A percentile compares a stretch with the other conserved stretches of the same genome.
These are phyloP conservation scores for Loxodonta africana DNA, from an alignment of 2,113 vertebrate species.

Conservation along the genomic window DNA sequence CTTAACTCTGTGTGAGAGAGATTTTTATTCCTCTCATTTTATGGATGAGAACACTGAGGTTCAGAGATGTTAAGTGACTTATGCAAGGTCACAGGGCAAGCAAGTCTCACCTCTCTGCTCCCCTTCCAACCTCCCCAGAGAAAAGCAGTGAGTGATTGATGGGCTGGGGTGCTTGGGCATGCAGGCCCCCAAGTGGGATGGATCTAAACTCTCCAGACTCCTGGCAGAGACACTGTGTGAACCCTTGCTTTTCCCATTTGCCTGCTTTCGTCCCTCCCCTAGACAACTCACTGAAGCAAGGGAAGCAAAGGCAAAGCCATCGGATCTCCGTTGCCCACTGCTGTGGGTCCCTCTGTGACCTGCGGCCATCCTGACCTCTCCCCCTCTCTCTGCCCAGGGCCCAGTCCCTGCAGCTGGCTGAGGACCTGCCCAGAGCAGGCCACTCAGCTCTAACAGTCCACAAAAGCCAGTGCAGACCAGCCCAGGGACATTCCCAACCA, in stretches of 20 bases:
- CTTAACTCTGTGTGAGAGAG: neutral
- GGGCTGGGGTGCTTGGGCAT: neutral
- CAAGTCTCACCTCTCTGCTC: conserved; percentile 31
- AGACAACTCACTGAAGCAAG: neutral
- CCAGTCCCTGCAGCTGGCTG: neutral
- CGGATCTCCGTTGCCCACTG: neutral
- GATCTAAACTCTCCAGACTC: neutral
- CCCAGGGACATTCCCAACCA: conserved; percentile 49
- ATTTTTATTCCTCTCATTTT: neutral
- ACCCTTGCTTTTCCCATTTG: conserved; percentile 18
- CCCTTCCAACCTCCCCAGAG: neutral
- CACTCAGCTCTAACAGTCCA: neutral
- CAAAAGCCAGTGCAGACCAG: conserved; percentile 43
- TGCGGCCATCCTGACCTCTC: neutral
- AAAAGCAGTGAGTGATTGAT: neutral
- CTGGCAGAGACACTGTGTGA: neutral
- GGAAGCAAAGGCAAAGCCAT: conserved; percentile 53
- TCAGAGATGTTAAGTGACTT: conserved; percentile 16
- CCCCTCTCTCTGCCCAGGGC: neutral
- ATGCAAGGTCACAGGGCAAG: neutral
- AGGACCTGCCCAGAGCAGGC: neutral
- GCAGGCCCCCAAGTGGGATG: neutral
- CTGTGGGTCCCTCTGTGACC: conserved; percentile 36
- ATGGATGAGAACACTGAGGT: neutral
- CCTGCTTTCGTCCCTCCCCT: conserved; percentile 10